Percentiles rank a stretch among this genome's conserved stretches.
Conservation (phyloP, 2,888 invertebrate genomes). For the Proisotoma minuta region DNA sequence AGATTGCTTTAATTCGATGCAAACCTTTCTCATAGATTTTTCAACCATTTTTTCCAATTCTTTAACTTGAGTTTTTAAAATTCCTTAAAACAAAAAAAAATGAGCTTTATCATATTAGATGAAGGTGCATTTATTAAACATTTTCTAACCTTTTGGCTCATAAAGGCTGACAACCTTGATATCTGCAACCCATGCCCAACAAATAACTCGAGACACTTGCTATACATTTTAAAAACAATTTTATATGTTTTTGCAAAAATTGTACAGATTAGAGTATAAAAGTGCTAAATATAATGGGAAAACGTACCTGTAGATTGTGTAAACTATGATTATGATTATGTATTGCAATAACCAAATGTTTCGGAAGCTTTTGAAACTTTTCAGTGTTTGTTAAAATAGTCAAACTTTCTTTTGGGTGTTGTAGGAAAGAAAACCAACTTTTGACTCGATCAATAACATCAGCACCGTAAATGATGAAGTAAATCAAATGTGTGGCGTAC, state of each 20-base stretch:
- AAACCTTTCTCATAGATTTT: not conserved
- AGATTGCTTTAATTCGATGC: not conserved
- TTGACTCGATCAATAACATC: not conserved
- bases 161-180: slow-evolving; percentile 42
- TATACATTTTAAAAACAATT: slow-evolving; percentile 9
- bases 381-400: not conserved
- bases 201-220: slow-evolving; percentile 34
- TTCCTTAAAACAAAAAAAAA: not conserved
- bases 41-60: not conserved
- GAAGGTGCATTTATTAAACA: not conserved
- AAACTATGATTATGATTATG: not conserved
- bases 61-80: not conserved
- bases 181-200: slow-evolving; percentile 42
- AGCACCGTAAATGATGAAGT: not conserved
- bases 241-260: not conserved
- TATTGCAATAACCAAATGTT: not conserved
- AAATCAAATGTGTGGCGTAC: not conserved
- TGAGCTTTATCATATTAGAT: too few species aligned
- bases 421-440: not conserved
- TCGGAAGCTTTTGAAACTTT: not conserved
- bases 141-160: slow-evolving; percentile 37
- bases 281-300: not conserved
- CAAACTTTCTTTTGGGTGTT: not conserved
- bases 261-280: not conserved
- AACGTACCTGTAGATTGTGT: not conserved